A percentile compares a stretch with the other conserved stretches of the same genome.
Conservation (phyloP, 2,113 vertebrate species). For the Albula goreensis region DNA sequence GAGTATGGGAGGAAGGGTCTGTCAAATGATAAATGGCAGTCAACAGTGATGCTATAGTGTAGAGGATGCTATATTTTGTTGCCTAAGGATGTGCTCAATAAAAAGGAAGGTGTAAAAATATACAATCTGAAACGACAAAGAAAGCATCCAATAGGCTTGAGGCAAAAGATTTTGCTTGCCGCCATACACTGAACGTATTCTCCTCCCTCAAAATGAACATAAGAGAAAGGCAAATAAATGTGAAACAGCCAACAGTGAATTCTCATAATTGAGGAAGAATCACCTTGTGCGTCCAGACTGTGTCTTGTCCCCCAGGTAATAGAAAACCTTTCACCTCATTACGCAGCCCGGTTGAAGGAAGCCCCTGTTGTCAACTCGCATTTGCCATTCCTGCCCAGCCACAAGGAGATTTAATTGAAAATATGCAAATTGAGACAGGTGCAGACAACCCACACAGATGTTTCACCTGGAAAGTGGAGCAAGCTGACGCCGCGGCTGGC, state of each 20-base stretch:
- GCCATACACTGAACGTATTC: not conserved
- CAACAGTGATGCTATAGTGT: no score
- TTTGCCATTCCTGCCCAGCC: constrained; percentile 23
- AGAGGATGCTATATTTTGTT: no score
- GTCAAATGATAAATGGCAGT: no score
- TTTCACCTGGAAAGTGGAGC: constrained; percentile 21
- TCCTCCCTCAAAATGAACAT: not conserved
- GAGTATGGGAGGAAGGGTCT: no score
- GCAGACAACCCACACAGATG: constrained; percentile 28
- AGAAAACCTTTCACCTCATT: constrained; percentile 24
- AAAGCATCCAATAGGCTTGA: not conserved
- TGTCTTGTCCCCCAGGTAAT: constrained; percentile 4
- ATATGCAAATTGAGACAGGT: constrained; percentile 33
- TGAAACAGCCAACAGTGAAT: not conserved
- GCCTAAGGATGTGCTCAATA: no score
- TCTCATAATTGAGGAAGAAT: constrained; percentile 15
- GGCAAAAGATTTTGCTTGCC: not conserved
- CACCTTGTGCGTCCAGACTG: not conserved
- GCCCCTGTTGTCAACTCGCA: constrained; percentile 20
- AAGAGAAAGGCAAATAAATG: not conserved
- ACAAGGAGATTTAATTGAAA: constrained; percentile 34
- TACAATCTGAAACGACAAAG: not conserved
- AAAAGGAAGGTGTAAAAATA: not conserved
- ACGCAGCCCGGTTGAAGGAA: constrained; percentile 16
- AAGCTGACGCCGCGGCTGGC: not conserved